Evolutionary conservation across 2,888 invertebrate species (phyloP).

Genomic region (Clepsis dumicolana): DNA sequence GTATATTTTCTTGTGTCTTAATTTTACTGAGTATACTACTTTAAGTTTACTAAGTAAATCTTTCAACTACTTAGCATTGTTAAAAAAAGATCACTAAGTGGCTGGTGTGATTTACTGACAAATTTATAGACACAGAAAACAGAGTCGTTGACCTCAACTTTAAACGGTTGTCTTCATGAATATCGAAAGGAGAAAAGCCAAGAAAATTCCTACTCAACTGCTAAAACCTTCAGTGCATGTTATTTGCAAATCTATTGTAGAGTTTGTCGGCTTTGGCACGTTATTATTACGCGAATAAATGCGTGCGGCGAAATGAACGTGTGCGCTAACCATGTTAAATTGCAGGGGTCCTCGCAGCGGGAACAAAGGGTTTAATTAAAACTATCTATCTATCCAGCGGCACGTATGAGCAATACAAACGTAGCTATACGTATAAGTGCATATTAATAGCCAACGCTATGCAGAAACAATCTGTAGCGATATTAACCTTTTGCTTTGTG

Average conservation of each 20-base stretch:
- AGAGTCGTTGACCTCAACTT: no score
- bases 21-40: not conserved
- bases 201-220: not conserved
- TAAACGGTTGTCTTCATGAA: no score
- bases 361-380: constrained; percentile 43
- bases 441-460: not conserved
- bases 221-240: not conserved
- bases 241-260: not conserved
- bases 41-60: no score
- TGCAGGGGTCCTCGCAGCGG: constrained; percentile 21
- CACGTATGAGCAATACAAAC: constrained; percentile 13
- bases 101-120: no score
- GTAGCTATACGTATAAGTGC: constrained; percentile 14
- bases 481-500: not conserved
- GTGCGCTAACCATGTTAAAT: constrained; percentile 39
- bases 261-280: not conserved
- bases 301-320: constrained; percentile 16
- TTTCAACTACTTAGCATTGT: no score
- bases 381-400: constrained; percentile 39
- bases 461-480: not conserved
- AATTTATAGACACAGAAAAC: no score
- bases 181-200: no score
- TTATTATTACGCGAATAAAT: constrained; percentile 11
- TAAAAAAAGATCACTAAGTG: no score
- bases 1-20: not conserved